phyloP scores from a whole-genome alignment of 2,888 invertebrate species.

The Apamea anceps region DNA sequence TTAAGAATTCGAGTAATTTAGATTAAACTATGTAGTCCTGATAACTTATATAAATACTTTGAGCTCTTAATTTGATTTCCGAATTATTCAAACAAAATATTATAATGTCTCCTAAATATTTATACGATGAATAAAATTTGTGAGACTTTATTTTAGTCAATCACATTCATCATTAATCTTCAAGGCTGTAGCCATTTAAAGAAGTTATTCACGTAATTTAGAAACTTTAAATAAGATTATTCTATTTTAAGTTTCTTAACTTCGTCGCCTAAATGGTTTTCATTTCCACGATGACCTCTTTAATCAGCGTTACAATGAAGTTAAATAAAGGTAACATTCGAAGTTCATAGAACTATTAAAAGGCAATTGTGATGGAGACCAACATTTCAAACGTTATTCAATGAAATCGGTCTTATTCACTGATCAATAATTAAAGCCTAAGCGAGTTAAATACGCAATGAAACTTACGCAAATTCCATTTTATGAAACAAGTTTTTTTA shows the following conservation, averaged over 20 bases:
- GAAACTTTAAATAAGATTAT: background rate
- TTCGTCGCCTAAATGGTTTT: background rate
- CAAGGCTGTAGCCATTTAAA: background rate
- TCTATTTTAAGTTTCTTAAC: background rate
- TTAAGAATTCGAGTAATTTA: background rate
- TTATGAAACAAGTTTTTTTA: too few species aligned
- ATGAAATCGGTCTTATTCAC: background rate
- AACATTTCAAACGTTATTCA: background rate
- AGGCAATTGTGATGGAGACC: constrained; percentile 2
- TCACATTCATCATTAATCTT: too few species aligned
- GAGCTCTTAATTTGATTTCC: background rate
- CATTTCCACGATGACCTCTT: constrained; percentile 3
- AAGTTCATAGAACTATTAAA: constrained; percentile 1
- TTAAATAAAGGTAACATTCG: background rate
- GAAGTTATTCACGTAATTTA: background rate
- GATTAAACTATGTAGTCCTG: background rate
- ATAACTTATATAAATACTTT: background rate
- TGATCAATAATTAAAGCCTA: background rate
- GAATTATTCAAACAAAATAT: constrained; percentile 9
- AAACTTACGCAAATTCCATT: too few species aligned
- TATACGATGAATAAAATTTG: background rate
- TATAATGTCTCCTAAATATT: background rate
- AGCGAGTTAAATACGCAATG: too few species aligned
- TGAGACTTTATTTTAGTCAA: background rate
- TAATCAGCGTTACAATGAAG: background rate